Evolutionary conservation across 2,113 vertebrate species (phyloP), one percentile per base, ranked within the genome.

Genomic region (Poecile atricapillus): DNA sequence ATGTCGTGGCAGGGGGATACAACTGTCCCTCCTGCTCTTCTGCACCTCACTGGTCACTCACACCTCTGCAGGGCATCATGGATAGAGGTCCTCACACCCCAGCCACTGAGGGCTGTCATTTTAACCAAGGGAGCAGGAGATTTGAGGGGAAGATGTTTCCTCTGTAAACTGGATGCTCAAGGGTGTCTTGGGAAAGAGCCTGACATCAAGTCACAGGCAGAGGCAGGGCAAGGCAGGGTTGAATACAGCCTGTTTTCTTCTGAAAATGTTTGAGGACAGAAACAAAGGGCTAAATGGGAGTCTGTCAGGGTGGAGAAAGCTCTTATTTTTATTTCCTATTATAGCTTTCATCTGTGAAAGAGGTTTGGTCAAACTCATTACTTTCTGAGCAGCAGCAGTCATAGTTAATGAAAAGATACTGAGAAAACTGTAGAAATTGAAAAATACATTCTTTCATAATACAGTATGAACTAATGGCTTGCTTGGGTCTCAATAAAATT

Each of bases 41-140:
- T 7, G 3, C 13, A 43, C 23, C 28, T 16, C 15, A 0, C 0
- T 0, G 1, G n/a, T 21, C 16, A n/a, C 68, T 62, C 8, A 5
- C 39, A 50, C 13, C 11, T 55, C 30, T 50, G 18, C 59, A 50
- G 52, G 33, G 18, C 24, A 25, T 24, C 23, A 9, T 6, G 3
- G 37, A 43, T 10, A 39, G 22, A 47, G 0, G 0, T 53, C n/a
- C 21, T 44, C 28, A 44, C 9, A 64, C 18, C 9, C 5, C 20
- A 2, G 5, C 21, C 47, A 27, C 15, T 1, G 0, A 53, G 5
- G 23, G 13, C 16, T 24, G 43, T n/a, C 3, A 13, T 83, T 80
- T 94, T 82, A 91, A 96, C 47, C 55, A 78, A 75, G 44, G 35
- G 15, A 83, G 68, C 70, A 86, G 78, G 39, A 94, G 39, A 94